Conservation (phyloP, 1,140 invertebrate genomes). For the Drosophila repleta region DNA sequence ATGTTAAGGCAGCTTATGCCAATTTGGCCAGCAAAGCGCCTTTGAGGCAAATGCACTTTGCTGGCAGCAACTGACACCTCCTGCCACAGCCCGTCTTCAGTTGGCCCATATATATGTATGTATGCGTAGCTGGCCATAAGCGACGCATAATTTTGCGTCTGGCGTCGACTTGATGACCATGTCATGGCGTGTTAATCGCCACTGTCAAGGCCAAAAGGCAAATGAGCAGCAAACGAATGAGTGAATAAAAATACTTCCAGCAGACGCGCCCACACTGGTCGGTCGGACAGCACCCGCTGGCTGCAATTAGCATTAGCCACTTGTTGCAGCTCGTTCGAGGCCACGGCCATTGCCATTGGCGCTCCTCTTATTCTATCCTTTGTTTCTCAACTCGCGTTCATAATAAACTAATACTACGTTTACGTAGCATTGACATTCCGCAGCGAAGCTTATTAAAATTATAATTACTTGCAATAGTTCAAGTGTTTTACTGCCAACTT, state of each 20-base stretch:
- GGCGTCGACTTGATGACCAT: conserved; percentile 4
- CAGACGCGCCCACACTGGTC: conserved; percentile 18
- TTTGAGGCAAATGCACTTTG: conserved; percentile 21
- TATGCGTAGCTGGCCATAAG: no score
- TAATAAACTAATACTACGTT: conserved; percentile 27
- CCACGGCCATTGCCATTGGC: conserved; percentile 19
- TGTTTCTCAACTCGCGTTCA: neutral
- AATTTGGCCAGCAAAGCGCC: conserved; percentile 65
- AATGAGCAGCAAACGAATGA: conserved; percentile 7
- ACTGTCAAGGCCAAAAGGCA: conserved; percentile 13
- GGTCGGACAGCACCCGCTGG: conserved; percentile 6
- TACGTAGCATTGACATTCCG: conserved; percentile 18
- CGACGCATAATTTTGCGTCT: neutral
- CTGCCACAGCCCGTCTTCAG: neutral
- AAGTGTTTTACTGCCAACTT: neutral
- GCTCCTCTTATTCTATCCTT: conserved; percentile 14
- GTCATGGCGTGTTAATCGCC: conserved; percentile 28
- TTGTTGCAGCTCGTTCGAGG: conserved; percentile 47
- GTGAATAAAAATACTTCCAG: neutral
- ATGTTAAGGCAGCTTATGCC: conserved; percentile 59
- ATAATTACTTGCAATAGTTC: conserved; percentile 31
- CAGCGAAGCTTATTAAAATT: conserved; percentile 14
- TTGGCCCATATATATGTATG: neutral
- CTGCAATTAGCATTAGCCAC: conserved; percentile 66
- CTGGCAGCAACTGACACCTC: conserved; percentile 1